A percentile compares a stretch with the other conserved stretches of the same genome.
Conservation (phyloP, 2,113 vertebrate genomes). For the Numenius arquata region DNA sequence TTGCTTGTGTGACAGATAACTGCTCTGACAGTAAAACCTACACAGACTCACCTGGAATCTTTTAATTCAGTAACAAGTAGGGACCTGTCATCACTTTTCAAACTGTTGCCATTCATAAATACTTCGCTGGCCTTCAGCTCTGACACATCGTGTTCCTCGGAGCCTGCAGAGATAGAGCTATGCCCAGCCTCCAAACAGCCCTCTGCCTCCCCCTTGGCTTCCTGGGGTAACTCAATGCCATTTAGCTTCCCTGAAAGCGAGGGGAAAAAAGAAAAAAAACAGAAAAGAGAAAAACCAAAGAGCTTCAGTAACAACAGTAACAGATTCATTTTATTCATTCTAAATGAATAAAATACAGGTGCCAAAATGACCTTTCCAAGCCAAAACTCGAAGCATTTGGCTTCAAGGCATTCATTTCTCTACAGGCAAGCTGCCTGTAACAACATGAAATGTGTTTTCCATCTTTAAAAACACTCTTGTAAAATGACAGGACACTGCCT, state of each 20-base stretch:
- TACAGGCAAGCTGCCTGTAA: not conserved
- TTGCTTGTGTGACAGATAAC: not conserved
- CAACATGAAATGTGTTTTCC: not conserved
- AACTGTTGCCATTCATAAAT: constrained; percentile 73
- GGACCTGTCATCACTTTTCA: constrained; percentile 64
- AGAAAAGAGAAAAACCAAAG: not conserved
- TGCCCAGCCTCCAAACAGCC: not conserved
- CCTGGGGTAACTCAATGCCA: not conserved
- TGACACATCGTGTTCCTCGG: not conserved
- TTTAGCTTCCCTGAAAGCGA: constrained; percentile 25
- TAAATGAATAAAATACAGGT: not conserved
- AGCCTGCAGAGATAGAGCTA: not conserved
- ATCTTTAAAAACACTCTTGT: not conserved
- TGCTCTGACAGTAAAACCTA: not conserved
- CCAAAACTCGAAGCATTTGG: not conserved
- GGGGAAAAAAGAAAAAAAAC: accelerated
- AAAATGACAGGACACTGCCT: not conserved
- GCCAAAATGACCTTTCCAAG: not conserved
- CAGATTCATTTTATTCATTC: not conserved
- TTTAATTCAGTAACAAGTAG: constrained; percentile 55
- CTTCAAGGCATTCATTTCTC: not conserved
- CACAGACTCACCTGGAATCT: constrained; percentile 69
- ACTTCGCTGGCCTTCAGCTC: constrained; percentile 11
- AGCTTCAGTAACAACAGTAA: not conserved
- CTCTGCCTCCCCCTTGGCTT: not conserved